These are phyloP conservation scores for Bombyx mori DNA, from an alignment of 1,140 invertebrate species.

Conservation along the genomic window ASM3026992v2 NC_085112.1:7599501-7600000, in stretches of 20 bases:
- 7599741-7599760: conserved; percentile 47
- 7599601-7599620: no score
- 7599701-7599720: conserved; percentile 36
- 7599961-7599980: no score
- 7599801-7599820: conserved; percentile 53
- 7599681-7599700: conserved; percentile 39
- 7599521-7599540: no score
- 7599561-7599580: no score
- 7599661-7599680: conserved; percentile 9
- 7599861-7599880: conserved; percentile 6
- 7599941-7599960: no score
- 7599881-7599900: neutral
- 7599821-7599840: conserved; percentile 40
- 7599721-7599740: conserved; percentile 56
- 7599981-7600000: no score
- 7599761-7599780: conserved; percentile 60
- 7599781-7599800: conserved; percentile 29
- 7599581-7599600: no score
- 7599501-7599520: no score
- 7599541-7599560: no score
- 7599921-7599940: no score
- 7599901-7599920: neutral
- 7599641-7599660: neutral
- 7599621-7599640: no score
- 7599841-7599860: conserved; percentile 25